Percentiles rank a stretch among this genome's conserved stretches.
These are phyloP conservation scores for Brachystomella parvula DNA, from an alignment of 1,140 invertebrate genomes.

Conservation along the genomic window DNA sequence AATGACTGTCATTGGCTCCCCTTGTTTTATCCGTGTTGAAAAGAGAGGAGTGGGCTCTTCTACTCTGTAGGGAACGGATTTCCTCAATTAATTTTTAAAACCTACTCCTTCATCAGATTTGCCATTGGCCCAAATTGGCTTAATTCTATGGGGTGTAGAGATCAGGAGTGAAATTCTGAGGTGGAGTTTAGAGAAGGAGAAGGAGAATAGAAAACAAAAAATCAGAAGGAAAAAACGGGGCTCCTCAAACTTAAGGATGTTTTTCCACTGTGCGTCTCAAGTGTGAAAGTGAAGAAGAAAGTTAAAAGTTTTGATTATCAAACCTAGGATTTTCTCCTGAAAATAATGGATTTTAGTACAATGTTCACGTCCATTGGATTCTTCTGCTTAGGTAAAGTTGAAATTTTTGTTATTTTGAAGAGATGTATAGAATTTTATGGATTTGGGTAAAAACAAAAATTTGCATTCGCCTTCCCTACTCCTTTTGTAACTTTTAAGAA, in stretches of 20 bases:
- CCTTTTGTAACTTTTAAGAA: no score
- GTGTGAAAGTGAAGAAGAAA: background rate
- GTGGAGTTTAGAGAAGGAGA: no score
- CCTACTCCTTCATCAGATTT: conserved; percentile 3
- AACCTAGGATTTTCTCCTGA: conserved; percentile 4
- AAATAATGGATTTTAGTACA: background rate
- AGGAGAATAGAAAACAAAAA: conserved; percentile 2
- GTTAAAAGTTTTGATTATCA: conserved; percentile 2
- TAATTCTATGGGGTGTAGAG: background rate
- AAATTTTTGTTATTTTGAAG: background rate
- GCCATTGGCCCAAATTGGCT: background rate
- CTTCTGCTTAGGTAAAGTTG: conserved; percentile 4
- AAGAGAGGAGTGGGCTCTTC: background rate
- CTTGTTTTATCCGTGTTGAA: background rate
- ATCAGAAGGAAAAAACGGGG: background rate
- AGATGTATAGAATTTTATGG: no score
- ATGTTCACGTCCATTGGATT: background rate
- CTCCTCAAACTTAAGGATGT: no score
- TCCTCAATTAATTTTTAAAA: conserved; percentile 29
- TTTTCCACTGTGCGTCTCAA: no score
- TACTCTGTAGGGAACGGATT: conserved; percentile 25
- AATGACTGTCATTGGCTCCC: no score
- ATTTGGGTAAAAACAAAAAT: no score
- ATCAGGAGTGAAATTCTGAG: no score
- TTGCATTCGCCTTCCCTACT: no score